A percentile compares a stretch with the other conserved stretches of the same genome.
phyloP scores from a whole-genome alignment of 2,888 invertebrate species.

The Trichogramma dendrolimi region DNA sequence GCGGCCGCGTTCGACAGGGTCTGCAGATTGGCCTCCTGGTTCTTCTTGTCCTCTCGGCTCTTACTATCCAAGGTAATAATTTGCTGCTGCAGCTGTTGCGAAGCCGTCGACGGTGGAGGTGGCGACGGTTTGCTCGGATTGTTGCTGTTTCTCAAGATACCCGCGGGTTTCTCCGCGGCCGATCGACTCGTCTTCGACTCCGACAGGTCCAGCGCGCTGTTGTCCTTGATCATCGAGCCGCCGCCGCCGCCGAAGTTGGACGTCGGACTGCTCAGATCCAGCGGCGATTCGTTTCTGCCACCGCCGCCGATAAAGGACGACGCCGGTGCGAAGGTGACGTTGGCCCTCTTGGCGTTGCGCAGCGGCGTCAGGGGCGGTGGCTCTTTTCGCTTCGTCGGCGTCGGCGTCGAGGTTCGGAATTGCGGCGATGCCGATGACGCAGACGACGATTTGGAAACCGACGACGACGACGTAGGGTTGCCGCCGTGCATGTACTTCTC shows the following conservation, averaged over 20 bases:
- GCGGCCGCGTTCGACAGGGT: slow-evolving; percentile 45
- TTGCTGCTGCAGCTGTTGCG: not conserved
- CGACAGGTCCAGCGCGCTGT: slow-evolving; percentile 40
- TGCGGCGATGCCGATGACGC: slow-evolving; percentile 6
- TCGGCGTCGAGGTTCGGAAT: slow-evolving; percentile 1
- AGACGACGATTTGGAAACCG: no score
- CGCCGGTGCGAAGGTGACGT: slow-evolving; percentile 25
- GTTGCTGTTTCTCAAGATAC: slow-evolving; percentile 1
- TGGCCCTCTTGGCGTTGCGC: slow-evolving; percentile 33
- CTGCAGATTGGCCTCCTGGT: slow-evolving; percentile 40
- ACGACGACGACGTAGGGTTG: no score
- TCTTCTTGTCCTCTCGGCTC: slow-evolving; percentile 31
- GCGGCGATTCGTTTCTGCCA: slow-evolving; percentile 40
- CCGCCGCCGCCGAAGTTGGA: not conserved
- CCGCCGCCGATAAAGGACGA: slow-evolving; percentile 21
- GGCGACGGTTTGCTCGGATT: no score
- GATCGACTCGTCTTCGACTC: slow-evolving; percentile 18
- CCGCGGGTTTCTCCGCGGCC: slow-evolving; percentile 17
- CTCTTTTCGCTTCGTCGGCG: slow-evolving; percentile 38
- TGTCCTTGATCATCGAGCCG: slow-evolving; percentile 30
- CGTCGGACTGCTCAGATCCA: slow-evolving; percentile 39
- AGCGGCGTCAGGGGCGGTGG: slow-evolving; percentile 46
- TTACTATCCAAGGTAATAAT: not conserved
- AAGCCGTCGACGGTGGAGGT: no score
- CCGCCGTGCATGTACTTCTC: slow-evolving; percentile 38